phyloP scores from a whole-genome alignment of 2,797 vertebrate species.

The Paguma larvata region DNA sequence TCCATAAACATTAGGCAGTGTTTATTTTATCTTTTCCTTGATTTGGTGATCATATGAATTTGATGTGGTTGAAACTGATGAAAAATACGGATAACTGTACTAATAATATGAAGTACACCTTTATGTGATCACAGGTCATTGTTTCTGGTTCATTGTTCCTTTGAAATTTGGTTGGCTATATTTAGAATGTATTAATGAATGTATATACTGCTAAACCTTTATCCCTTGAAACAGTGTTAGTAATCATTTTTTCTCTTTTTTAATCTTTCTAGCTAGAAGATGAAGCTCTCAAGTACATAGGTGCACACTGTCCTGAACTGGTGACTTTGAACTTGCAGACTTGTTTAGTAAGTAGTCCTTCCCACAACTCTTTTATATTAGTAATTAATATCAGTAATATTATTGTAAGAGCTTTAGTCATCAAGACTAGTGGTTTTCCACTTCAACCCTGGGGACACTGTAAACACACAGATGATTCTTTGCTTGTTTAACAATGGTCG shows the following conservation, averaged over 20 bases:
- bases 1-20: not conserved
- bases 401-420: constrained; percentile 29
- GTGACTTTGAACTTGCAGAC: constrained; percentile 98
- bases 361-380: not conserved
- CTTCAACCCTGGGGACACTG: not conserved
- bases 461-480: not conserved
- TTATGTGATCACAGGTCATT: not conserved
- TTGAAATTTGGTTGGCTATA: constrained; percentile 28
- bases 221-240: constrained; percentile 35
- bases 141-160: constrained; percentile 32
- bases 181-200: constrained; percentile 50
- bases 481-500: not conserved
- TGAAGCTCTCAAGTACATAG: constrained; percentile 97
- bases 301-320: constrained; percentile 96
- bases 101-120: not conserved
- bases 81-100: not conserved
- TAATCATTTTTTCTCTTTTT: constrained; percentile 67
- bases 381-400: constrained; percentile 49
- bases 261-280: constrained; percentile 93
- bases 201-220: constrained; percentile 26
- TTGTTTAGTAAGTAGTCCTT: constrained; percentile 93
- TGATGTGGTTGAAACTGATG: not conserved
- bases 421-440: not conserved
- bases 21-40: constrained; percentile 41
- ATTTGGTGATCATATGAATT: not conserved